Base-by-base conservation (phyloP, 2,888 invertebrate species). In the Silvanus unidentatus region DNA sequence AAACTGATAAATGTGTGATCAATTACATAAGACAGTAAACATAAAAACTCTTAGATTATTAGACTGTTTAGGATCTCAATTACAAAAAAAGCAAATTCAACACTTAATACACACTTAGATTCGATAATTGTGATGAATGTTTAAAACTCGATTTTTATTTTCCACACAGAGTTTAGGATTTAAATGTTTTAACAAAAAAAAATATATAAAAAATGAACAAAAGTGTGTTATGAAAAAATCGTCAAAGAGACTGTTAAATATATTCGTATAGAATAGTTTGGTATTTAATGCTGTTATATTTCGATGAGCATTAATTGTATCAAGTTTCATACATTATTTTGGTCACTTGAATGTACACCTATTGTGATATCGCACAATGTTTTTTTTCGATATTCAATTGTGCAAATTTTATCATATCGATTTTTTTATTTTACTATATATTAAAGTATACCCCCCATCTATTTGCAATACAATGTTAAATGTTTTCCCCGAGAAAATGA, bases 361-460 rank as follows among this genome's bases (percentile, higher is more conserved):
- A 66, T 67, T 69, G 69, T 69, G 69, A 69, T 69, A 69, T 65
- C 59, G 66, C 62, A 60, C 60, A 61, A 48, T 49, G n/a, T n/a
- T n/a, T n/a, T n/a, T n/a, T 32, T 32, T 32, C 3, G 10, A 5
- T 5, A 32, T 32, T 12, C 51, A 44, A 44, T 49, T 59, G 61
- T 62, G 64, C 65, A 62, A 60, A 58, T 58, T 48, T 56, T 57
- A 64, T 66, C 69, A 69, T 69, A 69, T 69, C 69, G 63, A 39
- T 32, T 45, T 45, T 45, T 42, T 42, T 34, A 34, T 32, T 32
- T 32, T 32, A 3, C 10, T n/a, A 12, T 32, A 12, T 32, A 12
- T 32, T 12, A 32, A 5, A 32, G 5, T 32, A 12, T 32, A 4
- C 4, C 4, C 22, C 22, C 22, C 8, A 22, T n/a, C n/a, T 22